A percentile compares a stretch with the other conserved stretches of the same genome.
phyloP scores from a whole-genome alignment of 92 coral and sea anemone genomes.

The Palythoa grandiflora region DNA sequence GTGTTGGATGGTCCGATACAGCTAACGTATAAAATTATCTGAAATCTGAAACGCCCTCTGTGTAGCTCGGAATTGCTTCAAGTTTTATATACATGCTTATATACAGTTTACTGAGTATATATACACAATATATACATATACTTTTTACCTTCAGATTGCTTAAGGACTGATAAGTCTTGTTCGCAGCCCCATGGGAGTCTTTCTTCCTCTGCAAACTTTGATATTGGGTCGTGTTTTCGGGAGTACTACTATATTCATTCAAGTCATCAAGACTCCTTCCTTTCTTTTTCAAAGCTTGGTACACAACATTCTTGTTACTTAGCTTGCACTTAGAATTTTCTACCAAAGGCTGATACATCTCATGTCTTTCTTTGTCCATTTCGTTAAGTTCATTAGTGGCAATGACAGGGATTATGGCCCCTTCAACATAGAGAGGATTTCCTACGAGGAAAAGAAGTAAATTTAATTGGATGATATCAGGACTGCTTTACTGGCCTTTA shows the following conservation, averaged over 20 bases:
- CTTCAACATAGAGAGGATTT: slow-evolving; percentile 26
- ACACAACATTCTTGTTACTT: neutral
- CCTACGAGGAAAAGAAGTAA: neutral
- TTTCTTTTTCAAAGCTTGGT: slow-evolving; percentile 29
- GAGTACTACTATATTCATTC: neutral
- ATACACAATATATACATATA: neutral
- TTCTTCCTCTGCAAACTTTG: slow-evolving; percentile 23
- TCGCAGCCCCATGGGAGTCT: neutral
- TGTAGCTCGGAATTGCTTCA: too few relatives aligned
- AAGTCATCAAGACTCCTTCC: neutral
- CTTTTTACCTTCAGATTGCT: slow-evolving; percentile 10
- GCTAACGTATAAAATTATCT: too few relatives aligned
- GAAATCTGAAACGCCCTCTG: too few relatives aligned
- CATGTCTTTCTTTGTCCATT: neutral
- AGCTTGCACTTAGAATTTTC: slow-evolving; percentile 7
- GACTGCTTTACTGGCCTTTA: too few relatives aligned
- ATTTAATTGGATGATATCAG: too few relatives aligned
- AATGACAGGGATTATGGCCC: slow-evolving; percentile 4
- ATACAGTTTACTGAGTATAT: too few relatives aligned
- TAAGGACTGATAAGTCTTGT: slow-evolving; percentile 18
- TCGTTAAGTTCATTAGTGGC: neutral
- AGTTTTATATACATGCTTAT: neutral
- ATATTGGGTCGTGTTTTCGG: neutral
- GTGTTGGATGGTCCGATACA: too few relatives aligned
- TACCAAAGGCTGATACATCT: slow-evolving; percentile 24